Evolutionary conservation across 2,888 invertebrate species (phyloP).

Genomic region (Colletes collaris): DNA sequence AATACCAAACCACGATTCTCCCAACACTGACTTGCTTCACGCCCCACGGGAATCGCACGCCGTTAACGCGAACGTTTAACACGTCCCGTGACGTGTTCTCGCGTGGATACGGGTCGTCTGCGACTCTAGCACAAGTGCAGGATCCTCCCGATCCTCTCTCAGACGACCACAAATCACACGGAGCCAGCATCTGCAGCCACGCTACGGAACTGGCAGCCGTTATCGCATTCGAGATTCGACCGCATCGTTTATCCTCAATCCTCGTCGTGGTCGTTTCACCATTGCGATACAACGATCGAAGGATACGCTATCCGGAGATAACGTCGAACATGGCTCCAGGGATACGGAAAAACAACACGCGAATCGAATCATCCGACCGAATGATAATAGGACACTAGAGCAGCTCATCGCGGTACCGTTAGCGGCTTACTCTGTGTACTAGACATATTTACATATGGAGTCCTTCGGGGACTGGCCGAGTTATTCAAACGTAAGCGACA

Average conservation of each 20-base stretch:
- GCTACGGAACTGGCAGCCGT: slow-evolving; percentile 47
- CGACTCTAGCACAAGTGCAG: slow-evolving; percentile 40
- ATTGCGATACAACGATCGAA: slow-evolving; percentile 51
- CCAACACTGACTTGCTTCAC: neutral
- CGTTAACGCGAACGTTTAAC: slow-evolving; percentile 23
- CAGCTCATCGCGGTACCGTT: slow-evolving; percentile 28
- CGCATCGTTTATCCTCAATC: slow-evolving; percentile 59
- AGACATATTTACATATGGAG: slow-evolving; percentile 28
- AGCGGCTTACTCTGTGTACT: neutral
- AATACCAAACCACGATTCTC: neutral
- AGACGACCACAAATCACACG: slow-evolving; percentile 58
- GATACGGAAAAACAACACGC: slow-evolving; percentile 25
- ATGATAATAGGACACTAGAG: slow-evolving; percentile 8
- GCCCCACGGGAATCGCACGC: neutral
- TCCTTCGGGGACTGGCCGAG: neutral
- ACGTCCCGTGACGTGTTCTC: slow-evolving; percentile 8
- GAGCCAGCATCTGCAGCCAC: slow-evolving; percentile 39
- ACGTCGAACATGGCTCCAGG: slow-evolving; percentile 42
- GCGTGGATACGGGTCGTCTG: slow-evolving; percentile 44
- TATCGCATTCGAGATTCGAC: slow-evolving; percentile 62
- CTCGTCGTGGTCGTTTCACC: slow-evolving; percentile 15
- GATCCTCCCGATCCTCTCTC: slow-evolving; percentile 32
- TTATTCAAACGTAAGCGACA: neutral
- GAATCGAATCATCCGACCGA: slow-evolving; percentile 18
- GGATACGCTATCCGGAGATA: slow-evolving; percentile 49